Evolutionary conservation across 2,113 vertebrate genomes (phyloP).

Genomic region (Saccopteryx bilineata): DNA sequence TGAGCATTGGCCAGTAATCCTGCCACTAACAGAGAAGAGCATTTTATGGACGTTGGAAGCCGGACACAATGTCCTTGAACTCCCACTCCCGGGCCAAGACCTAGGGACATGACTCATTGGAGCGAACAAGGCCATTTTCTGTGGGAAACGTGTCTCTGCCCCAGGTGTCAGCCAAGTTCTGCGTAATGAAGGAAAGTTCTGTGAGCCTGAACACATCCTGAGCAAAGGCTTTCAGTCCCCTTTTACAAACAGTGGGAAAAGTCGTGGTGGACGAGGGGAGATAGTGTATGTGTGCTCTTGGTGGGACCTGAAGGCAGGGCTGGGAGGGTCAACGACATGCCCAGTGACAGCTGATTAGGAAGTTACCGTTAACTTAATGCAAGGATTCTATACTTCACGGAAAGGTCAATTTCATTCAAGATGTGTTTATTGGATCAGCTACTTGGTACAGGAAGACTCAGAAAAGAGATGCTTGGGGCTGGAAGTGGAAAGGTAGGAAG

Average conservation of each 20-base stretch:
- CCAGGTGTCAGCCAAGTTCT: constrained; percentile 61
- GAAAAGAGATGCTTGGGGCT: background rate
- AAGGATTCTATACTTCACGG: background rate
- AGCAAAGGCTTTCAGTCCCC: background rate
- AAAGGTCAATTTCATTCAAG: background rate
- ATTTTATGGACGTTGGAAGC: background rate
- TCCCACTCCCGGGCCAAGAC: background rate
- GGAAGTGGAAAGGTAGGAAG: background rate
- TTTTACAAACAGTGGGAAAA: background rate
- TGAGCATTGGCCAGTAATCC: background rate
- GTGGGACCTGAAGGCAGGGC: background rate
- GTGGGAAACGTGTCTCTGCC: constrained; percentile 32
- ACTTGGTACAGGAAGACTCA: background rate
- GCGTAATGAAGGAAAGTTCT: constrained; percentile 30
- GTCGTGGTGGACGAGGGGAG: background rate
- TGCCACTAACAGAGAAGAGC: constrained; percentile 21
- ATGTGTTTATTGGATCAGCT: background rate
- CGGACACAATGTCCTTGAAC: background rate
- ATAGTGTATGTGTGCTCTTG: fast-evolving
- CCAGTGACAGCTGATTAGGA: background rate
- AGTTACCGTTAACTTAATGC: background rate
- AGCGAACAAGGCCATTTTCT: constrained; percentile 61
- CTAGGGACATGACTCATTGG: constrained; percentile 35
- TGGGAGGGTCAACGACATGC: background rate
- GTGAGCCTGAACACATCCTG: constrained; percentile 29